phyloP scores from a whole-genome alignment of 2,888 invertebrate genomes.

The Caenorhabditis japonica region DNA sequence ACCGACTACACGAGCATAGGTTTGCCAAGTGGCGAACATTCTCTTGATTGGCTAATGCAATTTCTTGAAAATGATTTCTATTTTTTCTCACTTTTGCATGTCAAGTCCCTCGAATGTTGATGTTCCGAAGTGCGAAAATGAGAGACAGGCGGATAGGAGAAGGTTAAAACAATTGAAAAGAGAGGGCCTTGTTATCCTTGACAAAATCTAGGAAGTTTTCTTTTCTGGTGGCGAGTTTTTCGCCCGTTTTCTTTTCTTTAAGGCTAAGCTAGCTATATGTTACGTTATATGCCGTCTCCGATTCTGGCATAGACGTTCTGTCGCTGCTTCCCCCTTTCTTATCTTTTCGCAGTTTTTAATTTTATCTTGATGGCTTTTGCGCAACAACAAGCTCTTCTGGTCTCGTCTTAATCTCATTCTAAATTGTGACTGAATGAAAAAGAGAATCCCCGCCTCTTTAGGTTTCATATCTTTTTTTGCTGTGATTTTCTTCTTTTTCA shows the following conservation, averaged over 20 bases:
- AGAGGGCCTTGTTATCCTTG: conserved; percentile 17
- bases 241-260: conserved; percentile 5
- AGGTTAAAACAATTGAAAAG: conserved; percentile 31
- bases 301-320: conserved; percentile 19
- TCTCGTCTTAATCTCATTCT: too few relatives aligned
- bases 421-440: conserved; percentile 18
- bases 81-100: too few relatives aligned
- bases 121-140: not conserved
- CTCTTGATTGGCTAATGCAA: too few relatives aligned
- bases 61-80: too few relatives aligned
- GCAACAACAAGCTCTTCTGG: conserved; percentile 46
- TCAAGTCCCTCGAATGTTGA: too few relatives aligned
- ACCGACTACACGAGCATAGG: too few relatives aligned
- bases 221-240: conserved; percentile 52
- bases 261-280: conserved; percentile 48
- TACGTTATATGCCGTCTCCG: conserved; percentile 41
- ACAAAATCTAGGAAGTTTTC: conserved; percentile 44
- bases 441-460: not conserved
- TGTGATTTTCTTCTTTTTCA: conserved; percentile 13
- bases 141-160: not conserved
- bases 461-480: conserved; percentile 17
- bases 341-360: conserved; percentile 24
- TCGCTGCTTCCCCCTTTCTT: conserved; percentile 15
- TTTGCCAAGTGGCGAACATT: too few relatives aligned
- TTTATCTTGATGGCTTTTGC: conserved; percentile 47